These are phyloP conservation scores for Chaenocephalus aceratus DNA, from an alignment of 2,113 vertebrate genomes.

Conservation along the genomic window DNA sequence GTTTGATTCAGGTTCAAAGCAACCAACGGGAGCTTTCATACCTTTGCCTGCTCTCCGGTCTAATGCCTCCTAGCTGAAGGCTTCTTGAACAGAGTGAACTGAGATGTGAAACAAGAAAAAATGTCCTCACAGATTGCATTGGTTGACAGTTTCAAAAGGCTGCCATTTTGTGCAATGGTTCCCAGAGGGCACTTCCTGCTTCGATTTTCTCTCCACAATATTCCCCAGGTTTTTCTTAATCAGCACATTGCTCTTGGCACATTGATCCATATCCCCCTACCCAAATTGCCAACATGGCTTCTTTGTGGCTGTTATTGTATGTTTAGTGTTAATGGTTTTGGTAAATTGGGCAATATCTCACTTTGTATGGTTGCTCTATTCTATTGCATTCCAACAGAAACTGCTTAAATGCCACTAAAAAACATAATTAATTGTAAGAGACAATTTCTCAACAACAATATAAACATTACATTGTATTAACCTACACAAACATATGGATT, in stretches of 20 bases:
- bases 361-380: neutral
- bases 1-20: constrained; percentile 52
- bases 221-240: constrained; percentile 10
- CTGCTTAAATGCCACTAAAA: neutral
- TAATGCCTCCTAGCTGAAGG: constrained; percentile 22
- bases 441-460: no score
- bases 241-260: constrained; percentile 20
- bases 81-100: constrained; percentile 19
- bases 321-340: constrained; percentile 9
- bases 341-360: constrained; percentile 9
- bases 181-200: constrained; percentile 6
- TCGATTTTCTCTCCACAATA: constrained; percentile 29
- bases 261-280: neutral
- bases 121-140: constrained; percentile 20
- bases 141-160: constrained; percentile 28
- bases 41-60: constrained; percentile 22
- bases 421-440: no score
- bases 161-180: constrained; percentile 24
- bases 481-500: neutral
- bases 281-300: constrained; percentile 15
- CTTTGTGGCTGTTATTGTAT: constrained; percentile 13
- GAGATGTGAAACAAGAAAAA: constrained; percentile 28
- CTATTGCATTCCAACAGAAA: neutral
- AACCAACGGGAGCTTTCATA: constrained; percentile 43
- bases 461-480: neutral